phyloP scores from a whole-genome alignment of 2,888 invertebrate genomes.

The Bugulina stolonifera region DNA sequence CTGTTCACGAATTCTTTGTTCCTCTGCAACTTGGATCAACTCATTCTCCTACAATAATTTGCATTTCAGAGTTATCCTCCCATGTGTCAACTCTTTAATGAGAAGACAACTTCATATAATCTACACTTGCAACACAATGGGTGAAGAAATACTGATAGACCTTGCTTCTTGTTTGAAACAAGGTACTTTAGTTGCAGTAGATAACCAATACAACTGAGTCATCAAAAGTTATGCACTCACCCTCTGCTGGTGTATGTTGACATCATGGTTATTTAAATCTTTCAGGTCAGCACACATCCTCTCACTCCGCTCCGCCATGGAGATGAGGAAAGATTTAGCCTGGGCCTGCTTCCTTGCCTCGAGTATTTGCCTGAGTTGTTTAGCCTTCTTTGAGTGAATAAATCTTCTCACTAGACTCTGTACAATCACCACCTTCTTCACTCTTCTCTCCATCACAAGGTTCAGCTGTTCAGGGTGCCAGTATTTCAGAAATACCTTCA shows the following conservation, averaged over 20 bases:
- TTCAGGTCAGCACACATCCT: neutral
- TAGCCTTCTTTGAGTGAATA: slow-evolving; percentile 31
- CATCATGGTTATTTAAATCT: neutral
- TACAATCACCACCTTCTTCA: slow-evolving; percentile 33
- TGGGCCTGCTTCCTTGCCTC: slow-evolving; percentile 4
- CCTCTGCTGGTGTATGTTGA: neutral
- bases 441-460: slow-evolving; percentile 32
- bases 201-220: no score
- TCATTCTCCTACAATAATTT: neutral
- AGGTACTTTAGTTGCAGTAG: no score
- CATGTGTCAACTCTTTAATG: no score
- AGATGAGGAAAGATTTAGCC: slow-evolving; percentile 23
- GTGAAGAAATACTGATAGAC: no score
- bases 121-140: no score
- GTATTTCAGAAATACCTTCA: slow-evolving; percentile 44
- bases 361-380: neutral
- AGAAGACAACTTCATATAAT: no score
- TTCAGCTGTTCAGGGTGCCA: slow-evolving; percentile 43
- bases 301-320: neutral
- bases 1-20: neutral
- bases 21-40: neutral
- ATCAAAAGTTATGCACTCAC: no score
- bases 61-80: no score
- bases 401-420: slow-evolving; percentile 37
- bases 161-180: no score